Evolutionary conservation across 2,113 vertebrate species (phyloP).

Genomic region (Atherinomorus stipes): DNA sequence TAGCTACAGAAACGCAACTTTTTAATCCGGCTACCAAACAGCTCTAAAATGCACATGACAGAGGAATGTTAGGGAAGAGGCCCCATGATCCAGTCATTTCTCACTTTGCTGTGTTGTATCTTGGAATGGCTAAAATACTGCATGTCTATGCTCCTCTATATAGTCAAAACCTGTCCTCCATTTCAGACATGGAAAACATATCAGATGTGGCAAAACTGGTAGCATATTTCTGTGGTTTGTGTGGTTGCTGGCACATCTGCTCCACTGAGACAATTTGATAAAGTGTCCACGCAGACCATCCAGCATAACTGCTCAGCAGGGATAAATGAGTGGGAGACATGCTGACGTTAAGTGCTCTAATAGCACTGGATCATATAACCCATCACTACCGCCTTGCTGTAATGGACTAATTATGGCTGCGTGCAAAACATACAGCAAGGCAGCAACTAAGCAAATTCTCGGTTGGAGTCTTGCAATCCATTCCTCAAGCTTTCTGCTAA

Average conservation of each 20-base stretch:
- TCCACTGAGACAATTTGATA: slow-evolving; percentile 43
- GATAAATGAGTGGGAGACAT: slow-evolving; percentile 57
- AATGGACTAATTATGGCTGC: slow-evolving; percentile 68
- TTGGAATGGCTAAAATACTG: not conserved
- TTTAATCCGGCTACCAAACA: not conserved
- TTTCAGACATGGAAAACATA: slow-evolving; percentile 38
- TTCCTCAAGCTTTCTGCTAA: slow-evolving; percentile 54
- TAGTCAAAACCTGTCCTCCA: slow-evolving; percentile 28
- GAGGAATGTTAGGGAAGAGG: slow-evolving; percentile 3
- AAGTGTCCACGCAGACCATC: slow-evolving; percentile 36
- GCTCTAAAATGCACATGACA: slow-evolving; percentile 1
- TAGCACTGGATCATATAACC: slow-evolving; percentile 69
- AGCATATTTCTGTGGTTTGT: slow-evolving; percentile 27
- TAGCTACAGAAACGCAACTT: not conserved
- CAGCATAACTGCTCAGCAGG: slow-evolving; percentile 51
- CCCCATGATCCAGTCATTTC: slow-evolving; percentile 22
- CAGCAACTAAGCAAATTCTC: slow-evolving; percentile 56
- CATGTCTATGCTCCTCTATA: not conserved
- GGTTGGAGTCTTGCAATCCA: slow-evolving; percentile 49
- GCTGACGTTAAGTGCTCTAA: slow-evolving; percentile 72
- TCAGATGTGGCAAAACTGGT: not conserved
- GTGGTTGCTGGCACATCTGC: slow-evolving; percentile 41
- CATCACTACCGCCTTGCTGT: slow-evolving; percentile 52
- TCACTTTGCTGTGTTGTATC: not conserved
- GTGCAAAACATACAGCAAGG: slow-evolving; percentile 37